Percentiles rank a stretch among this genome's conserved stretches.
These are phyloP conservation scores for Melolontha melolontha DNA, from an alignment of 2,888 invertebrate genomes.

Conservation along the genomic window DNA sequence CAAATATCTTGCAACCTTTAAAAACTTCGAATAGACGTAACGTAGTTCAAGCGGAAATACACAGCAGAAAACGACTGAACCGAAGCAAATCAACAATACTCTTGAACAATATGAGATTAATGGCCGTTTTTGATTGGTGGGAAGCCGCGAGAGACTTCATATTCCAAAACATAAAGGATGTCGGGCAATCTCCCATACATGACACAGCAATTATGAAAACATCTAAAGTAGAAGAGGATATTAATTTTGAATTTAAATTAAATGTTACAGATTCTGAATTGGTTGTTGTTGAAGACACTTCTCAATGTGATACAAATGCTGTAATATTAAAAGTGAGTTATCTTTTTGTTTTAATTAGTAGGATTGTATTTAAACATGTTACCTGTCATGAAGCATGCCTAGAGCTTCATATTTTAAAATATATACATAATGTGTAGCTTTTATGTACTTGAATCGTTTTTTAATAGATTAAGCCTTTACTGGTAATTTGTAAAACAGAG, in stretches of 20 bases:
- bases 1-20: conserved; percentile 84
- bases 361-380: too few relatives aligned
- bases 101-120: conserved; percentile 93
- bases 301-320: conserved; percentile 90
- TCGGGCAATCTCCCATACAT: conserved; percentile 44
- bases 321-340: conserved; percentile 82
- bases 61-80: conserved; percentile 73
- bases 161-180: conserved; percentile 63
- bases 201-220: conserved; percentile 52
- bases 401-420: too few relatives aligned
- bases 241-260: conserved; percentile 85
- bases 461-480: too few relatives aligned
- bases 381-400: too few relatives aligned
- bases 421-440: too few relatives aligned
- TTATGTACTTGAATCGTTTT: too few relatives aligned
- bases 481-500: too few relatives aligned
- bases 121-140: conserved; percentile 96
- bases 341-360: background rate
- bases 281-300: conserved; percentile 92
- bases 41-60: conserved; percentile 63
- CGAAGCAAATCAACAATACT: conserved; percentile 86
- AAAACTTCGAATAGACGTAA: conserved; percentile 53
- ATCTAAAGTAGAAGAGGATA: conserved; percentile 44
- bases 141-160: conserved; percentile 86
- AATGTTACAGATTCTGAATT: conserved; percentile 97